Evolutionary conservation across 2,888 invertebrate species (phyloP).

Genomic region (Reticulitermes lucifugus): DNA sequence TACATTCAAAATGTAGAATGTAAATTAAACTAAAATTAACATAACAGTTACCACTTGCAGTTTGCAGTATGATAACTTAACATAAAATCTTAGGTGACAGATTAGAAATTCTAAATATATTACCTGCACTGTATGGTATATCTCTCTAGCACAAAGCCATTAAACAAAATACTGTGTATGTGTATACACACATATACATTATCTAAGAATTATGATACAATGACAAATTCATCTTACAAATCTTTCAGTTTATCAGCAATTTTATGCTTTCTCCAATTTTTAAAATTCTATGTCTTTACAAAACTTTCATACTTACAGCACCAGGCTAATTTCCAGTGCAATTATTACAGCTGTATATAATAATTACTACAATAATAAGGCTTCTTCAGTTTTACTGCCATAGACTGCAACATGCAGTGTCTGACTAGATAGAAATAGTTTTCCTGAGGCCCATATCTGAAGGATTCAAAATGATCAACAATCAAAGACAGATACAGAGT

Average conservation of each 20-base stretch:
- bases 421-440: not conserved
- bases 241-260: conserved; percentile 9
- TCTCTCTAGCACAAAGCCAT: not conserved
- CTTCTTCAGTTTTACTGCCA: conserved; percentile 28
- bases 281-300: conserved; percentile 37
- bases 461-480: not conserved
- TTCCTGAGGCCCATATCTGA: not conserved
- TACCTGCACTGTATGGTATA: conserved; percentile 13
- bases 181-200: not conserved
- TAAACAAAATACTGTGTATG: not conserved
- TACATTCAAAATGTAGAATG: conserved; percentile 20
- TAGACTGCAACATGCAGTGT: conserved; percentile 8
- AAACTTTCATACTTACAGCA: conserved; percentile 25
- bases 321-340: conserved; percentile 19
- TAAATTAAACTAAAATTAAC: not conserved
- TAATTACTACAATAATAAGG: not conserved
- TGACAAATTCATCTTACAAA: conserved; percentile 23
- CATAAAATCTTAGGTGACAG: not conserved
- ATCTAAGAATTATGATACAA: conserved; percentile 15
- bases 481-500: no score
- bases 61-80: not conserved
- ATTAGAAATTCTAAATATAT: not conserved
- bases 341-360: not conserved
- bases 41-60: not conserved
- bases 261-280: not conserved